Evolutionary conservation across 1,140 invertebrate genomes (phyloP).

Genomic region (Pogonognathellus flavescens): DNA sequence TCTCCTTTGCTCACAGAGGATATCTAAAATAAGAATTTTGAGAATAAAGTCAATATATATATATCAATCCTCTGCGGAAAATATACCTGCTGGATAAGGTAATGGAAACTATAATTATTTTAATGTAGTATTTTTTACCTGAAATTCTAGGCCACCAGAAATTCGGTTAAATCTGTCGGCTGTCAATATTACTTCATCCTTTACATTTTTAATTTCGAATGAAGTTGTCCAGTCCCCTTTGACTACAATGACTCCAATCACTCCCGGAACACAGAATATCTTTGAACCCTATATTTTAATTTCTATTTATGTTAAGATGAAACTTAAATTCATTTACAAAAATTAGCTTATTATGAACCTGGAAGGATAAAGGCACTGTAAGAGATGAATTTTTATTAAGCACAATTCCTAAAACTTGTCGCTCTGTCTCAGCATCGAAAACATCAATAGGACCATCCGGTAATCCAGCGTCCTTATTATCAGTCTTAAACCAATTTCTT

Average conservation of each 20-base stretch:
- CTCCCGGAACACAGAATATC: constrained; percentile 47
- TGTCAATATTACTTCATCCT: constrained; percentile 52
- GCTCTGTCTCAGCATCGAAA: constrained; percentile 43
- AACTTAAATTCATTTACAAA: background rate
- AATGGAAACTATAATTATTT: too few species aligned
- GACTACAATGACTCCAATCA: constrained; percentile 46
- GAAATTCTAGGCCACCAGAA: constrained; percentile 57
- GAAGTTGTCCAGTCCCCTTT: constrained; percentile 57
- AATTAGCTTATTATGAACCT: background rate
- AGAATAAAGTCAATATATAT: too few species aligned
- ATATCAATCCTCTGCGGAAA: too few species aligned
- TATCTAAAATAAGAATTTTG: too few species aligned
- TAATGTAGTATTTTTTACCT: constrained; percentile 31
- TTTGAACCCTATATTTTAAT: constrained; percentile 33
- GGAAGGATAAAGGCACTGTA: background rate
- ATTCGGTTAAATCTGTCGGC: constrained; percentile 54
- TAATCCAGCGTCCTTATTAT: background rate
- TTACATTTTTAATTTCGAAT: constrained; percentile 54
- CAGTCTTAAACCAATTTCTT: constrained; percentile 35
- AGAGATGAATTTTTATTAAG: constrained; percentile 25
- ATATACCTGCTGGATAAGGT: too few species aligned
- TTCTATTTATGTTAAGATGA: too few species aligned
- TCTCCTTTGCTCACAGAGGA: constrained; percentile 11
- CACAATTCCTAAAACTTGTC: constrained; percentile 55
- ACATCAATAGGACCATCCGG: constrained; percentile 57